Evolutionary conservation across 1,140 invertebrate genomes (phyloP).

Genomic region (Melanaphis sacchari): DNA sequence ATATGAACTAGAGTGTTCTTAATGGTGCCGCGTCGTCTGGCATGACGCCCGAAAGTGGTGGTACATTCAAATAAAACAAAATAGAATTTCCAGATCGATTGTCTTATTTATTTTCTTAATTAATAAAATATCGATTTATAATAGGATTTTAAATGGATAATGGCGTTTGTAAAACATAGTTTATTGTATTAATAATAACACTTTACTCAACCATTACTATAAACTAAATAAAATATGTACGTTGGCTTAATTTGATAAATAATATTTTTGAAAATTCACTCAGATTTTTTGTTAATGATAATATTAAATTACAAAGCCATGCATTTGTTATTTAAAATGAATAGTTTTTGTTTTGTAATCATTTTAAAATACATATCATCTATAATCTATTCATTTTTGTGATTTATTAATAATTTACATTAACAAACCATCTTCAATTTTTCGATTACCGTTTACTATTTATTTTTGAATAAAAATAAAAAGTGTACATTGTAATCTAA

Average conservation of each 20-base stretch:
- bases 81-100: not conserved
- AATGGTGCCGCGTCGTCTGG: constrained; percentile 13
- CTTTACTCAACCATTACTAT: not conserved
- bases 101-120: constrained; percentile 1
- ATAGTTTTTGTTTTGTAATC: not conserved
- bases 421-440: not conserved
- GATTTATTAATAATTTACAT: not conserved
- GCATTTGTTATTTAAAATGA: not conserved
- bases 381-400: not conserved
- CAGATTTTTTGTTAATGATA: not conserved
- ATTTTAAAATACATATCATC: not conserved
- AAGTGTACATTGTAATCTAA: not conserved
- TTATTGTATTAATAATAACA: not conserved
- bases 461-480: not conserved
- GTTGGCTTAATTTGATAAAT: not conserved
- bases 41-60: not conserved
- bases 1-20: not conserved
- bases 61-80: not conserved
- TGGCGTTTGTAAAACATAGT: not conserved
- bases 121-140: constrained; percentile 29
- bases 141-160: not conserved
- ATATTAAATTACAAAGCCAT: not conserved
- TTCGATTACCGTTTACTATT: not conserved
- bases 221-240: not conserved
- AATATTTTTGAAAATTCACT: not conserved